phyloP scores from a whole-genome alignment of 2,888 invertebrate species.

The Oscheius sp. region DNA sequence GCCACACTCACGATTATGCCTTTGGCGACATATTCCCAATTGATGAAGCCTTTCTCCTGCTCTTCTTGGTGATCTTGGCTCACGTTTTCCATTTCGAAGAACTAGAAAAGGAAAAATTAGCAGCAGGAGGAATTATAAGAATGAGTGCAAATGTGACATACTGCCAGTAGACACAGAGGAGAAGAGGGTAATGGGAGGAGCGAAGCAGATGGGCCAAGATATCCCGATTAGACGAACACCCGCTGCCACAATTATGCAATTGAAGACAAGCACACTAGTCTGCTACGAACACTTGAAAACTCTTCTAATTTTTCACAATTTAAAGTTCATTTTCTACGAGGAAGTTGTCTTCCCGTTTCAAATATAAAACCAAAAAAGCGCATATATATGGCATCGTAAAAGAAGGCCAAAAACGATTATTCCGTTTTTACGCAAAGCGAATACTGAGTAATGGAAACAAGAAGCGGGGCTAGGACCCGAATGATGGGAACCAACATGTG shows the following conservation, averaged over 20 bases:
- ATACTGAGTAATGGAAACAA: conserved; percentile 23
- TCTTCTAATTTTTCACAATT: background rate
- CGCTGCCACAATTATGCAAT: conserved; percentile 31
- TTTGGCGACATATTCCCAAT: conserved; percentile 6
- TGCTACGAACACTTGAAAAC: conserved; percentile 5
- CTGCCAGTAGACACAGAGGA: conserved; percentile 14
- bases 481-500: background rate
- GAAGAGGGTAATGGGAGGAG: conserved; percentile 29
- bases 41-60: conserved; percentile 8
- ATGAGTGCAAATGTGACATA: conserved; percentile 21
- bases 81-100: background rate
- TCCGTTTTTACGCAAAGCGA: conserved; percentile 5
- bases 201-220: conserved; percentile 30
- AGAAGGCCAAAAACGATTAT: background rate
- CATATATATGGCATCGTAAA: conserved; percentile 11
- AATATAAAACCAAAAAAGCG: too few relatives aligned
- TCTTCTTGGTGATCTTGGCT: background rate
- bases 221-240: conserved; percentile 30
- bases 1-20: background rate
- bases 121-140: background rate
- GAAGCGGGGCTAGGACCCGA: too few relatives aligned
- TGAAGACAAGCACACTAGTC: conserved; percentile 25
- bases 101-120: background rate
- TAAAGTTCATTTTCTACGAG: background rate
- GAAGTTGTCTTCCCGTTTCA: too few relatives aligned